phyloP scores from a whole-genome alignment of 2,888 invertebrate genomes.

The Tenthredo amoena region DNA sequence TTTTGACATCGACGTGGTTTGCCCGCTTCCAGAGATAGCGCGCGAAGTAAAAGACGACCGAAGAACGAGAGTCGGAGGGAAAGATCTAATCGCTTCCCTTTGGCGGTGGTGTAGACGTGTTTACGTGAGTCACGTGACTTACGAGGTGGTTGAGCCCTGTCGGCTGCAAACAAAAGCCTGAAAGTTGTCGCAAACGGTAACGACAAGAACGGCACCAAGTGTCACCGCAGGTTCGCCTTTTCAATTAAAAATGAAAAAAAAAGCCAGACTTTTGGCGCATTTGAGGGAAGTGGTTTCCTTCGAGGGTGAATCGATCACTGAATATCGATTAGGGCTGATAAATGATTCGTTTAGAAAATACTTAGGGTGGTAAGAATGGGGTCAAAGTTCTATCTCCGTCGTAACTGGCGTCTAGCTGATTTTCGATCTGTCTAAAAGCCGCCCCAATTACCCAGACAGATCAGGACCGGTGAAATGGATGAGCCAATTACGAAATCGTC shows the following conservation, averaged over 20 bases:
- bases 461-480: conserved; percentile 60
- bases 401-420: conserved; percentile 1
- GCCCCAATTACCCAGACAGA: conserved; percentile 41
- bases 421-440: conserved; percentile 4
- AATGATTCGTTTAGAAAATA: conserved; percentile 43
- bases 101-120: conserved; percentile 58
- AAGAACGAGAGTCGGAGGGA: conserved; percentile 53
- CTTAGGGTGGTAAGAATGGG: not conserved
- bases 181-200: conserved; percentile 32
- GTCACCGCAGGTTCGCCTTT: not conserved
- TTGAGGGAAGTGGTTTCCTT: not conserved
- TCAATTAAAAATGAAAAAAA: not conserved
- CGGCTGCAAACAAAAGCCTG: conserved; percentile 64
- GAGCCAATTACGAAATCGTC: conserved; percentile 72
- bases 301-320: not conserved
- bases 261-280: not conserved
- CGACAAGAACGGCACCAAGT: not conserved
- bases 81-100: conserved; percentile 68
- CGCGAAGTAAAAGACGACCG: conserved; percentile 19
- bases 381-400: not conserved
- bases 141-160: conserved; percentile 56
- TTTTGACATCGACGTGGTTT: conserved; percentile 4
- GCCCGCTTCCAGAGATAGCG: not conserved
- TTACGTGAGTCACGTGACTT: conserved; percentile 72
- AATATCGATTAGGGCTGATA: conserved; percentile 27